Evolutionary conservation across 1,140 invertebrate species (phyloP).

Genomic region (Anastrepha ludens): DNA sequence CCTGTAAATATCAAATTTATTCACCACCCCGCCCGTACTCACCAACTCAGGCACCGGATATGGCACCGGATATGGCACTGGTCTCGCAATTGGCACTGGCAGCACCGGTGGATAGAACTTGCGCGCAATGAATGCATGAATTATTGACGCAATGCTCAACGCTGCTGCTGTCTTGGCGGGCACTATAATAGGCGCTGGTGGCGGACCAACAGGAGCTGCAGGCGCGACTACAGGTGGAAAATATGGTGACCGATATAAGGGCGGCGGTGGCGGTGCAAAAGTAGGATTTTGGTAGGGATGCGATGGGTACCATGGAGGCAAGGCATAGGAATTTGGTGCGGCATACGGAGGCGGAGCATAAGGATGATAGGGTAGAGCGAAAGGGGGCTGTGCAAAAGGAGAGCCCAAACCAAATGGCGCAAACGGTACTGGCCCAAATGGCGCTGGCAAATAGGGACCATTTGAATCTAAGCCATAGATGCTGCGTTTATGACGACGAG

Average conservation of each 20-base stretch:
- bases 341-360: slow-evolving; percentile 42
- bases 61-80: slow-evolving; percentile 52
- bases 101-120: slow-evolving; percentile 57
- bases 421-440: slow-evolving; percentile 53
- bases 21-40: background rate
- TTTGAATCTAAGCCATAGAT: slow-evolving; percentile 30
- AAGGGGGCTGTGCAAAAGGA: slow-evolving; percentile 48
- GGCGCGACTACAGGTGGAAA: slow-evolving; percentile 40
- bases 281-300: slow-evolving; percentile 39
- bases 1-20: no score
- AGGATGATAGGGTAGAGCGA: slow-evolving; percentile 42
- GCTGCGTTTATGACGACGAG: slow-evolving; percentile 8
- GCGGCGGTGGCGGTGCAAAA: background rate
- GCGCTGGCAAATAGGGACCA: slow-evolving; percentile 42
- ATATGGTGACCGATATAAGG: background rate
- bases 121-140: slow-evolving; percentile 55
- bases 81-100: slow-evolving; percentile 55
- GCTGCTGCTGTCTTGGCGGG: slow-evolving; percentile 55
- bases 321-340: slow-evolving; percentile 37
- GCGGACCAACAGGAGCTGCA: slow-evolving; percentile 14
- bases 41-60: slow-evolving; percentile 54
- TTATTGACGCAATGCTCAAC: slow-evolving; percentile 56
- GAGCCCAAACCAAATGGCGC: slow-evolving; percentile 44
- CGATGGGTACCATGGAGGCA: background rate
- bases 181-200: slow-evolving; percentile 54